A percentile compares a stretch with the other conserved stretches of the same genome.
These are phyloP conservation scores for Drosophila miranda DNA, from an alignment of 1,140 invertebrate genomes.

Conservation along the genomic window DNA sequence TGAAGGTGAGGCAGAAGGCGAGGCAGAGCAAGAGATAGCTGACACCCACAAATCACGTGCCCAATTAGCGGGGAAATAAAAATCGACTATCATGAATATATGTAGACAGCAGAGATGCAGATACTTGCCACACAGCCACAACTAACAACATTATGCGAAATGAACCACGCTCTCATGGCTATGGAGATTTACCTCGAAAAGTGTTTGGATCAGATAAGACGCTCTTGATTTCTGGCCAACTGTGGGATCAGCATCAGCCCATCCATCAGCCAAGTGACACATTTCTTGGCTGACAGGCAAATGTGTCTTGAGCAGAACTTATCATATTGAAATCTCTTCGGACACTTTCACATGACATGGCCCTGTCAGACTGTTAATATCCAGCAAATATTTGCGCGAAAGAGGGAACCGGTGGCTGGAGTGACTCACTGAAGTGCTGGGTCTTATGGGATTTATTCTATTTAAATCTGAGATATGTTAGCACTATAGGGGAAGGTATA, in stretches of 20 bases:
- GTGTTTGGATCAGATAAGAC: constrained; percentile 36
- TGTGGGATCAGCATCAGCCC: constrained; percentile 1
- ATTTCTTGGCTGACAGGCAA: constrained; percentile 33
- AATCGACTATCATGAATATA: neutral
- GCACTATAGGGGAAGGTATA: no score
- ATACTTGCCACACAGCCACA: constrained; percentile 8
- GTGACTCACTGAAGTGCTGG: constrained; percentile 44
- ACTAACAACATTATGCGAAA: constrained; percentile 1
- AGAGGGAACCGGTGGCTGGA: neutral
- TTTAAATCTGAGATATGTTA: neutral
- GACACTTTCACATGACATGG: constrained; percentile 51
- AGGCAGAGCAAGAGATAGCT: constrained; percentile 18
- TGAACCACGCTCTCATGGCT: constrained; percentile 4
- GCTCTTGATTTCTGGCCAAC: constrained; percentile 6
- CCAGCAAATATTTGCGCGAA: constrained; percentile 39
- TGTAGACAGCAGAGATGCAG: constrained; percentile 2
- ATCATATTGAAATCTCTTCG: constrained; percentile 34
- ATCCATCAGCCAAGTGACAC: constrained; percentile 38
- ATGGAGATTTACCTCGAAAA: neutral
- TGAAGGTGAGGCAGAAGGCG: neutral
- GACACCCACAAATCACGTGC: constrained; percentile 52
- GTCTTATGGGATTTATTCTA: neutral
- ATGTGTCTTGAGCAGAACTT: constrained; percentile 5
- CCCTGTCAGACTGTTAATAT: constrained; percentile 27
- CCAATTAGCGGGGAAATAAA: constrained; percentile 48